Evolutionary conservation across 2,113 vertebrate genomes (phyloP), one percentile per base, ranked within the genome.

Genomic region (Gymnobelideus leadbeateri): DNA sequence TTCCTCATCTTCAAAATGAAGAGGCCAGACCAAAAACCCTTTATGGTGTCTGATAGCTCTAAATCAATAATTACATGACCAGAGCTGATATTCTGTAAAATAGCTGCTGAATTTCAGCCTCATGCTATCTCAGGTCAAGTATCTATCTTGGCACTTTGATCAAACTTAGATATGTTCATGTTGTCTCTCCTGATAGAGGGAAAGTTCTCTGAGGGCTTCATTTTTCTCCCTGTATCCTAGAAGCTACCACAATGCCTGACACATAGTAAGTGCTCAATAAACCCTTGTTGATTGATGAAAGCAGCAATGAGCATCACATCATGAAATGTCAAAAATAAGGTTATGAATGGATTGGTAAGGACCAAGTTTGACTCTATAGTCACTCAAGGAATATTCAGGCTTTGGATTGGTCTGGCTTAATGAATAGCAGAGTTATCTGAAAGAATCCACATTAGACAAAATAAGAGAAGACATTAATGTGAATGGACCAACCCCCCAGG

Each of bases 341-440:
- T 47, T 6, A 68, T 1, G 37, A 94, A 93, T 14, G 28, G 53
- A 47, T 51, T 26, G 21, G 91, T 90, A 50, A 61, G 89, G 54
- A 94, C 95, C 68, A 52, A 53, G 24, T 95, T 47, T 49, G 28
- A 95, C 54, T 91, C 84, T 89, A 28, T 37, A 91, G 8, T 51
- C 51, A 68, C 10, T 55, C 94, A 94, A 94, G 93, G 91, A 90
- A 89, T 49, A 94, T 0, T 50, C 54, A 96, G 91, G 53, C 49
- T 54, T 94, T 37, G 49, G 53, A 95, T 89, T 90, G 43, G 23
- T 1, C 19, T 28, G n/a, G 24, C 55, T 84, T 25, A 91, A 55
- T 57, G 51, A 96, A 91, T 53, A 2, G 89, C 51, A 84, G 31
- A 24, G 8, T 61, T 51, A 51, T 91, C 93, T 68, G 91, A 90